These are phyloP conservation scores for Papilio aristodemus DNA, from an alignment of 1,140 invertebrate species.

Conservation along the genomic window DNA sequence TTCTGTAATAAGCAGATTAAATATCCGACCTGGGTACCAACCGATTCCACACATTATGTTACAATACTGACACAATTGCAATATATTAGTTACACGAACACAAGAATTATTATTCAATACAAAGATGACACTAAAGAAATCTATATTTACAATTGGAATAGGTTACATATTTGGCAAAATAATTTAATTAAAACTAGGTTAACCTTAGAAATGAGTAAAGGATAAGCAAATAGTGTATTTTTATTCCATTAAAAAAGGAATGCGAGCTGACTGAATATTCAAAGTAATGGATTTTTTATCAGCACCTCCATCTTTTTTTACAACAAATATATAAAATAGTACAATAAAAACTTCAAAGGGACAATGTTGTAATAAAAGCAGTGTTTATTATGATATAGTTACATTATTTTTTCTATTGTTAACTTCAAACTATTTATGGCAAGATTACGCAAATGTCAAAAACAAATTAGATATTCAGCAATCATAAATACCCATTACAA, in stretches of 20 bases:
- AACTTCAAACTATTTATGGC: neutral
- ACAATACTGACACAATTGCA: slow-evolving; percentile 36
- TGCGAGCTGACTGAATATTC: slow-evolving; percentile 21
- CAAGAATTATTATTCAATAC: slow-evolving; percentile 56
- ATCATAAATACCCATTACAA: neutral
- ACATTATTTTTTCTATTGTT: neutral
- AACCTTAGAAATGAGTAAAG: slow-evolving; percentile 49
- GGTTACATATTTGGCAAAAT: slow-evolving; percentile 73
- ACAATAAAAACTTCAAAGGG: neutral
- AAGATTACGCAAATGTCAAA: neutral
- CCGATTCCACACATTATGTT: slow-evolving; percentile 17
- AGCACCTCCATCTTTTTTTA: neutral
- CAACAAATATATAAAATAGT: neutral
- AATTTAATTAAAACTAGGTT: slow-evolving; percentile 68
- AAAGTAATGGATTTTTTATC: neutral
- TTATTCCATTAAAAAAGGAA: neutral
- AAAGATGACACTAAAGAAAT: slow-evolving; percentile 51
- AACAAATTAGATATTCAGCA: neutral
- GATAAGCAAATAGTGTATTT: slow-evolving; percentile 35
- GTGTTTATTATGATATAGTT: neutral
- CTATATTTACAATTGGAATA: slow-evolving; percentile 69
- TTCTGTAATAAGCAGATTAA: neutral
- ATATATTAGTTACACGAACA: slow-evolving; percentile 48
- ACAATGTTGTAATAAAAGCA: neutral
- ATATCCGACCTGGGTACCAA: slow-evolving; percentile 17